Evolutionary conservation across 2,797 vertebrate species (phyloP).

Genomic region (Adrianichthys oophorus): DNA sequence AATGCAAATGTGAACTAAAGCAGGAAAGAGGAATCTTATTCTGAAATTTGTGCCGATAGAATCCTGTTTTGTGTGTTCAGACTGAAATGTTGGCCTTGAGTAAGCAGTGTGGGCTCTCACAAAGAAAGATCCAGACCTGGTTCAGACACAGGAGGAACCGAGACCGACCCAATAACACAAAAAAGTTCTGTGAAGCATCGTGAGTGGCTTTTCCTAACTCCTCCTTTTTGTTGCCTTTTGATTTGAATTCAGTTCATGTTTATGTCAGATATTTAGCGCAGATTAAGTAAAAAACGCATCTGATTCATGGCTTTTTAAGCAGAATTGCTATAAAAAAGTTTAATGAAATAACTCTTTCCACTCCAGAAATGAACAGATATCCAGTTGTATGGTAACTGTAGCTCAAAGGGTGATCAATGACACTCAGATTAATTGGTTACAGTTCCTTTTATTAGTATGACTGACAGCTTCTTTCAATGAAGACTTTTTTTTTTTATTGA

Average conservation of each 20-base stretch:
- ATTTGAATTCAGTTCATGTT: not conserved
- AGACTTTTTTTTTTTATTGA: too few relatives aligned
- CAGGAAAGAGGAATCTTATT: not conserved
- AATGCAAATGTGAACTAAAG: not conserved
- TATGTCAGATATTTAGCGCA: too few relatives aligned
- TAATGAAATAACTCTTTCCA: too few relatives aligned
- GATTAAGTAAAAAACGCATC: not conserved
- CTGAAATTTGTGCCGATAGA: not conserved
- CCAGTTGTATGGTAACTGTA: too few relatives aligned
- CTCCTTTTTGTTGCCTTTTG: not conserved
- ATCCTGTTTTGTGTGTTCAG: conserved; percentile 49
- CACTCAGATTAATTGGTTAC: too few relatives aligned
- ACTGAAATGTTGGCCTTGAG: conserved; percentile 66
- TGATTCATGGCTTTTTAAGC: too few relatives aligned
- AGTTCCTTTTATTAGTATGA: too few relatives aligned
- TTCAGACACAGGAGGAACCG: conserved; percentile 84
- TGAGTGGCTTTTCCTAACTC: conserved; percentile 59
- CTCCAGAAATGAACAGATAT: too few relatives aligned
- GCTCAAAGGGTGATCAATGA: too few relatives aligned
- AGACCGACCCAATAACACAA: conserved; percentile 83
- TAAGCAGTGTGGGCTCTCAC: conserved; percentile 78
- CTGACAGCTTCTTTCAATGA: too few relatives aligned
- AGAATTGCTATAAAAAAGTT: too few relatives aligned
- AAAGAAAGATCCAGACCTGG: conserved; percentile 85
- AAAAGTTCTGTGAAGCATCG: conserved; percentile 92